Evolutionary conservation across 2,113 vertebrate species (phyloP).

Genomic region (Caranx ignobilis): DNA sequence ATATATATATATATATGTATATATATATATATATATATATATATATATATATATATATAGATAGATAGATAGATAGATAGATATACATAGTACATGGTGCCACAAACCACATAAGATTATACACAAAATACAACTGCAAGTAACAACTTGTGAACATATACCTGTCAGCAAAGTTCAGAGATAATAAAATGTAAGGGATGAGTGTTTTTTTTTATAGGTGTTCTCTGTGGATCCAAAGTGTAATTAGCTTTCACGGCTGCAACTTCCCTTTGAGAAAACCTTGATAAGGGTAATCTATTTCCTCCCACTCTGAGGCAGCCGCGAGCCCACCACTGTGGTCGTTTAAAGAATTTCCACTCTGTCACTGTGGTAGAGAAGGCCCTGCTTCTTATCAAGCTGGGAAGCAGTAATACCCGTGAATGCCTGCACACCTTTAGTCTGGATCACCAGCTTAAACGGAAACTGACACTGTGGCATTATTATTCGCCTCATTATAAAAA

Average conservation of each 20-base stretch:
- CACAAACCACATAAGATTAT: background rate
- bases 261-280: conserved; percentile 62
- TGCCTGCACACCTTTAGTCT: conserved; percentile 9
- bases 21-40: too few relatives aligned
- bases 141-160: conserved; percentile 13
- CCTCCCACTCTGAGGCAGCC: conserved; percentile 55
- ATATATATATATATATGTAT: too few relatives aligned
- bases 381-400: conserved; percentile 11
- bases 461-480: background rate
- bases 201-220: conserved; percentile 57
- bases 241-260: conserved; percentile 72
- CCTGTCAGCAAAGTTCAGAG: conserved; percentile 41
- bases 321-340: conserved; percentile 45
- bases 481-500: conserved; percentile 4
- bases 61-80: too few relatives aligned
- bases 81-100: background rate
- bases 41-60: too few relatives aligned
- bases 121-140: background rate
- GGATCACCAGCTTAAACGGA: background rate
- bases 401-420: background rate
- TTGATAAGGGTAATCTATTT: conserved; percentile 74
- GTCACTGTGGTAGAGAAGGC: conserved; percentile 1
- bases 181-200: conserved; percentile 56
- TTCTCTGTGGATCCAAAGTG: conserved; percentile 44
- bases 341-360: conserved; percentile 32